Percentiles rank a stretch among this genome's conserved stretches.
Evolutionary conservation across 2,888 invertebrate species (phyloP).

Genomic region (Drosophila meridiana): DNA sequence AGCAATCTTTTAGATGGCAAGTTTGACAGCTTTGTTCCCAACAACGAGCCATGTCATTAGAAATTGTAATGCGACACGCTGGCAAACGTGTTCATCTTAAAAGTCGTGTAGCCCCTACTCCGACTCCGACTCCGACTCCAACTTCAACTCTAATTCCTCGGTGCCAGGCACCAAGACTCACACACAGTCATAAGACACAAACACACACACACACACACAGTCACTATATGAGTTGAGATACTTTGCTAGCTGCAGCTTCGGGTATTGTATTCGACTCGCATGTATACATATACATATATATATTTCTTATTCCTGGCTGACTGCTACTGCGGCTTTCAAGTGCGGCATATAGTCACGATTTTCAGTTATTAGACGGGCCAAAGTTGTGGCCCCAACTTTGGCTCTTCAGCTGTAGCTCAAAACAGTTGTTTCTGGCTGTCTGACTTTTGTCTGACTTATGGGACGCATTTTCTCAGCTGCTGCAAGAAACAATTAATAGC

Average conservation of each 20-base stretch:
- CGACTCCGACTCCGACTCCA: background rate
- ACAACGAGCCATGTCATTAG: slow-evolving; percentile 63
- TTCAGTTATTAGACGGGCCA: slow-evolving; percentile 72
- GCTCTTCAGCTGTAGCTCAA: slow-evolving; percentile 26
- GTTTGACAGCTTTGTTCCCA: slow-evolving; percentile 62
- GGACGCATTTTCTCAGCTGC: slow-evolving; percentile 79
- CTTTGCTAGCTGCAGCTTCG: slow-evolving; percentile 40
- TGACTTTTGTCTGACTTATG: slow-evolving; percentile 46
- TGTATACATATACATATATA: slow-evolving; percentile 26
- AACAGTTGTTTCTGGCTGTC: slow-evolving; percentile 47
- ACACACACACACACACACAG: slow-evolving; percentile 12
- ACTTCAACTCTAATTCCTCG: slow-evolving; percentile 8
- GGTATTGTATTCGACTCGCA: slow-evolving; percentile 38
- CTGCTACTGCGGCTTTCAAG: slow-evolving; percentile 57
- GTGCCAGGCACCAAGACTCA: slow-evolving; percentile 19
- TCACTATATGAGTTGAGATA: slow-evolving; percentile 38
- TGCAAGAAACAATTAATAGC: slow-evolving; percentile 74
- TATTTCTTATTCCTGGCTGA: slow-evolving; percentile 36
- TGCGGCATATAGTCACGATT: slow-evolving; percentile 80
- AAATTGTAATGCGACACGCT: slow-evolving; percentile 79
- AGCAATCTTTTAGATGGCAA: slow-evolving; percentile 33
- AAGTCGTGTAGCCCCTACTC: slow-evolving; percentile 59
- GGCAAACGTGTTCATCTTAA: slow-evolving; percentile 73
- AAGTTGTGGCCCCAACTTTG: slow-evolving; percentile 56
- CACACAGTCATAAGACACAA: slow-evolving; percentile 46